Conservation (phyloP, 2,113 vertebrate species). For the Mesembrinibis cayennensis region DNA sequence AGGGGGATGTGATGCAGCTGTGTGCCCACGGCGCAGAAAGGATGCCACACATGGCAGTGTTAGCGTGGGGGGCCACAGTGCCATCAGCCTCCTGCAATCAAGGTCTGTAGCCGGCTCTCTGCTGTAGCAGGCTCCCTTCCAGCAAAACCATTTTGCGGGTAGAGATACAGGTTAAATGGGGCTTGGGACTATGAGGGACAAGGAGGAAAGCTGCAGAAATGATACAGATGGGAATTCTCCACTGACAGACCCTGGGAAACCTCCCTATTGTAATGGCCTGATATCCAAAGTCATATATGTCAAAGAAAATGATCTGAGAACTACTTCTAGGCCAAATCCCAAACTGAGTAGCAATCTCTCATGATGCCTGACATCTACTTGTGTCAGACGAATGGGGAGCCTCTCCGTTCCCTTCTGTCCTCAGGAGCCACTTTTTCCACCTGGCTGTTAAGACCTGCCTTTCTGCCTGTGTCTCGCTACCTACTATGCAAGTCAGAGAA, state of each 20-base stretch:
- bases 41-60: accelerated
- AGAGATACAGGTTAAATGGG: background rate
- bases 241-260: background rate
- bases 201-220: background rate
- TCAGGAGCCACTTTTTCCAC: background rate
- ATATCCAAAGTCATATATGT: background rate
- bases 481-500: background rate
- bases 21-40: background rate
- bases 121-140: background rate
- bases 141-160: background rate
- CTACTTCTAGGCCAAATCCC: background rate
- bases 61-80: background rate
- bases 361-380: background rate
- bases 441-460: background rate
- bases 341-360: background rate
- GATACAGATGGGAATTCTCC: background rate
- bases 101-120: background rate
- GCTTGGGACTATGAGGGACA: background rate
- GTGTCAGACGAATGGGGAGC: background rate
- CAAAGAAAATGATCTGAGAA: background rate
- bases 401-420: background rate
- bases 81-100: background rate
- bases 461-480: background rate
- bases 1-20: background rate
- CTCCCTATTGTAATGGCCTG: background rate